phyloP scores from a whole-genome alignment of 2,888 invertebrate genomes.

The Pandemis cinnamomeana region DNA sequence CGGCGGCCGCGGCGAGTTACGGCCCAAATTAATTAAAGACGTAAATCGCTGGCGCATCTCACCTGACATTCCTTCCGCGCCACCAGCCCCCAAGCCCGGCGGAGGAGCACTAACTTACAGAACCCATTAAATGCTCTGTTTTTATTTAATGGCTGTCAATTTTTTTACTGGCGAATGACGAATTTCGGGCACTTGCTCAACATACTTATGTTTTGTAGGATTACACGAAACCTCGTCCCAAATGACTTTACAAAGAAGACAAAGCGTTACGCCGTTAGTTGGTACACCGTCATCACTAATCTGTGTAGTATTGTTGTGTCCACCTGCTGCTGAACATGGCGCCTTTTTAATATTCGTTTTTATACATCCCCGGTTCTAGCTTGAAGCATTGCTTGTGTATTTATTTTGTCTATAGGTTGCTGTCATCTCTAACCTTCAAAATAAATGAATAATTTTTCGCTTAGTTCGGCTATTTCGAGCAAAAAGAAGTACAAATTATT shows the following conservation, averaged over 20 bases:
- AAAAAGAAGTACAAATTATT: no score
- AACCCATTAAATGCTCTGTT: not conserved
- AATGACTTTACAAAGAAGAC: slow-evolving; percentile 1
- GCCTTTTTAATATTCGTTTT: not conserved
- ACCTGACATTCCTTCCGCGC: slow-evolving; percentile 2
- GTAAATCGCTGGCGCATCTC: slow-evolving; percentile 25
- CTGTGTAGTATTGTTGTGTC: not conserved
- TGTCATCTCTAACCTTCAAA: no score
- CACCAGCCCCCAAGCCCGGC: not conserved
- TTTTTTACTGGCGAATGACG: not conserved
- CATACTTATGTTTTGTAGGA: not conserved
- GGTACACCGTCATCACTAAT: not conserved
- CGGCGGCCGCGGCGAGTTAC: slow-evolving; percentile 17
- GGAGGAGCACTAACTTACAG: not conserved
- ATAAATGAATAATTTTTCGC: no score
- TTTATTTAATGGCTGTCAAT: not conserved
- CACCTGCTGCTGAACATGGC: not conserved
- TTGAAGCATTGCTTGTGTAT: not conserved
- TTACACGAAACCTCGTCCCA: not conserved
- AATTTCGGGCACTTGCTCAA: not conserved
- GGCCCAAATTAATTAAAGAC: slow-evolving; percentile 31
- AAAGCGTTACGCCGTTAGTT: not conserved
- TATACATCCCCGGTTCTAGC: not conserved
- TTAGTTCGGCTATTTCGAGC: no score
- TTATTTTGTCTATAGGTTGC: not conserved